Evolutionary conservation across 2,113 vertebrate genomes (phyloP).

Genomic region (Tupaia chinensis): DNA sequence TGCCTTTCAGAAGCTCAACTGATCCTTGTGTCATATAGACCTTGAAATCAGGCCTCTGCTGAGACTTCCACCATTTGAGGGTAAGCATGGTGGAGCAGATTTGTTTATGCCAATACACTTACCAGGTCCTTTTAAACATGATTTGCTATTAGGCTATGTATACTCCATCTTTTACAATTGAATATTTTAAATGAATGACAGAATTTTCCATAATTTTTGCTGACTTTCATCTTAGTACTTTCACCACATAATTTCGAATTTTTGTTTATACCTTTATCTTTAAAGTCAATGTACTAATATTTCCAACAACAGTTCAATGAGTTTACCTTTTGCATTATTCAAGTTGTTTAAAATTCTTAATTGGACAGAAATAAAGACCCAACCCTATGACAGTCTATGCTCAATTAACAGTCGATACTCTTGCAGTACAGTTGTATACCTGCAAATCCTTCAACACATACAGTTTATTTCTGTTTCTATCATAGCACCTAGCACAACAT

Average conservation of each 20-base stretch:
- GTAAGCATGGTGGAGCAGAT: background rate
- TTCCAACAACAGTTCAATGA: background rate
- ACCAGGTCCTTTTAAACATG: background rate
- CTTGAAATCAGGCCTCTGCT: background rate
- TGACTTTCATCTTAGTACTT: background rate
- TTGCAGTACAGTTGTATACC: background rate
- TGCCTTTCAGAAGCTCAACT: background rate
- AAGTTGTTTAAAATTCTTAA: conserved; percentile 18
- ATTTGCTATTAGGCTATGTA: background rate
- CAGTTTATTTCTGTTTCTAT: background rate
- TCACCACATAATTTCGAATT: background rate
- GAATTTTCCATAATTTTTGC: background rate
- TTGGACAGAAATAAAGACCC: background rate
- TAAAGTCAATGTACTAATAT: background rate
- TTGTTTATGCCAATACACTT: background rate
- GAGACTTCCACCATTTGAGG: background rate
- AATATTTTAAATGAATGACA: background rate
- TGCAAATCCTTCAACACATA: background rate
- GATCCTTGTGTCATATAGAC: background rate
- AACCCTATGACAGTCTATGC: background rate
- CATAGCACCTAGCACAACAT: background rate
- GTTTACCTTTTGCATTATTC: background rate
- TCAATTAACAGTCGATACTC: background rate
- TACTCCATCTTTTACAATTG: background rate
- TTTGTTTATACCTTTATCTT: background rate